phyloP scores from a whole-genome alignment of 2,797 vertebrate genomes.

The Enteromius anoplus region DNA sequence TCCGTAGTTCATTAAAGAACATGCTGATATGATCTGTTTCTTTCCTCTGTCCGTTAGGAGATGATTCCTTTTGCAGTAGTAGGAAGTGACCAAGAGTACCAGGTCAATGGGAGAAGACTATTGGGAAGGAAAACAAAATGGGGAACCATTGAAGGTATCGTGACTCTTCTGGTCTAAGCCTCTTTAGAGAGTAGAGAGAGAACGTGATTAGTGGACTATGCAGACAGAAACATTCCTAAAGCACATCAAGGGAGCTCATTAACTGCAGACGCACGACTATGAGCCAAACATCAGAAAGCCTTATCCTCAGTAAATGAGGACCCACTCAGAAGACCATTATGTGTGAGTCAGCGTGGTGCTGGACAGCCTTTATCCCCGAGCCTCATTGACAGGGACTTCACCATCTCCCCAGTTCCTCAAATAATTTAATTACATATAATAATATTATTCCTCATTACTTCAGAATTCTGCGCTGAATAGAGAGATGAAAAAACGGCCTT shows the following conservation, averaged over 20 bases:
- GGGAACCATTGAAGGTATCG: slow-evolving; percentile 97
- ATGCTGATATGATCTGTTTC: not conserved
- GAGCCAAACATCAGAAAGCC: slow-evolving; percentile 28
- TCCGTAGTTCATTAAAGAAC: not conserved
- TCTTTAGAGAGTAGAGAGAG: slow-evolving; percentile 5
- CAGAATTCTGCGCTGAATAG: not conserved
- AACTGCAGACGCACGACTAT: not conserved
- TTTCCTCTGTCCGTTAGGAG: slow-evolving; percentile 78
- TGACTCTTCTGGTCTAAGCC: not conserved
- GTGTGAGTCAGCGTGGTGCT: slow-evolving; percentile 4
- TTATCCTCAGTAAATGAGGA: slow-evolving; percentile 26
- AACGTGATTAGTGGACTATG: slow-evolving; percentile 18
- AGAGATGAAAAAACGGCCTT: not conserved
- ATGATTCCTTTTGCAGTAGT: slow-evolving; percentile 99
- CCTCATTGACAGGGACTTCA: not conserved
- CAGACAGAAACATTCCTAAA: slow-evolving; percentile 1
- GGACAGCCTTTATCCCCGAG: slow-evolving; percentile 3
- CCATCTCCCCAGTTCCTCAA: not conserved
- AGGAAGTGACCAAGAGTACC: slow-evolving; percentile 97
- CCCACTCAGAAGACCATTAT: slow-evolving; percentile 20
- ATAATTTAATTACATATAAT: not conserved
- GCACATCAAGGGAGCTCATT: slow-evolving; percentile 36
- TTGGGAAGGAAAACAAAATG: slow-evolving; percentile 98
- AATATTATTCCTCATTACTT: not conserved
- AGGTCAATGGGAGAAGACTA: slow-evolving; percentile 94